Conservation (phyloP, 1,140 invertebrate species). For the Penaeus indicus region DNA sequence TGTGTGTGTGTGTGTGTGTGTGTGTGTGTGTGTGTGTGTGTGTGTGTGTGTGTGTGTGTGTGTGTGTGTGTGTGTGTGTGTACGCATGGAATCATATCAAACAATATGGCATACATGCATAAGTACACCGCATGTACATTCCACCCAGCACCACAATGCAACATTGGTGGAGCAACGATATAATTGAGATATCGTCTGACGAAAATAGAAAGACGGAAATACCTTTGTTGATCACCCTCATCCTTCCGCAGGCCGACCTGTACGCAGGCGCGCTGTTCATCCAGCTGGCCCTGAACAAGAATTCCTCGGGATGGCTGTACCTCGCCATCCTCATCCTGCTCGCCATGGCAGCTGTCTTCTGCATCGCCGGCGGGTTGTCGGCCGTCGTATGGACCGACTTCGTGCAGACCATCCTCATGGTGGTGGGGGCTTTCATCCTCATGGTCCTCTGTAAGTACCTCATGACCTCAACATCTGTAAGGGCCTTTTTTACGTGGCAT, state of each 20-base stretch:
- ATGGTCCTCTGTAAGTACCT: slow-evolving; percentile 69
- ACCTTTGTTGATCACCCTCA: not conserved
- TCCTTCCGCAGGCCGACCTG: slow-evolving; percentile 72
- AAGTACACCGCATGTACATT: no score
- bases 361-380: slow-evolving; percentile 73
- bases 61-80: no score
- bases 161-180: no score
- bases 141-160: no score
- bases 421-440: slow-evolving; percentile 74
- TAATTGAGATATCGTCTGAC: no score
- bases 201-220: no score
- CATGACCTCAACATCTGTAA: not conserved
- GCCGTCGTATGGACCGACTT: slow-evolving; percentile 77
- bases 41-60: no score
- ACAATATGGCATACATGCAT: no score
- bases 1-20: no score
- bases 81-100: no score
- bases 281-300: slow-evolving; percentile 62
- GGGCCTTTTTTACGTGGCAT: not conserved
- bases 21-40: no score
- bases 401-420: slow-evolving; percentile 76
- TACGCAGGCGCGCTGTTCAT: slow-evolving; percentile 76
- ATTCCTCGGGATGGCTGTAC: slow-evolving; percentile 69
- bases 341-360: slow-evolving; percentile 73
- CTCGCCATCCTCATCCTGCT: slow-evolving; percentile 73